Conservation (phyloP, 2,113 vertebrate genomes). For the Ceratotherium simum region DNA sequence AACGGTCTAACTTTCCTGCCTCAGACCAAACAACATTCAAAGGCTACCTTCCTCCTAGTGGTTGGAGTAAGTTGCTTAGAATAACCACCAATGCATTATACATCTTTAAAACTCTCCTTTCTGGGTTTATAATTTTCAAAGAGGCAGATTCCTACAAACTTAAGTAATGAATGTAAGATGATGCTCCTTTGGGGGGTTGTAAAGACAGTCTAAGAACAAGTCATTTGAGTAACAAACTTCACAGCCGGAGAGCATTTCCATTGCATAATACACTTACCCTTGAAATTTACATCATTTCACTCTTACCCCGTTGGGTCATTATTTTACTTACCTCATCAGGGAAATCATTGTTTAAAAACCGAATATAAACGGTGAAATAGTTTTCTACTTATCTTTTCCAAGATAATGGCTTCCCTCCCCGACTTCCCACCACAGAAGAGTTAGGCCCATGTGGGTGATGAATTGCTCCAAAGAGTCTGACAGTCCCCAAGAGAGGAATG, state of each 20-base stretch:
- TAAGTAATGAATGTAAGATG: slow-evolving; percentile 59
- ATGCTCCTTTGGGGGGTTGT: slow-evolving; percentile 61
- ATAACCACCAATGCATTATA: background rate
- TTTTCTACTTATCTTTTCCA: slow-evolving; percentile 53
- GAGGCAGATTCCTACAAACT: slow-evolving; percentile 60
- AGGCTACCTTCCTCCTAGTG: background rate
- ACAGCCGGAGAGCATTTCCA: slow-evolving; percentile 63
- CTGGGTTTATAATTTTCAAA: slow-evolving; percentile 61
- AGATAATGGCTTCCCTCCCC: slow-evolving; percentile 14
- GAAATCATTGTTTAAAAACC: slow-evolving; percentile 72
- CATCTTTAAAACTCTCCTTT: slow-evolving; percentile 47
- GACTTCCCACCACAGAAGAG: slow-evolving; percentile 18
- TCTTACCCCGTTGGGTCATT: slow-evolving; percentile 30
- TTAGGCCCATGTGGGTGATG: slow-evolving; percentile 64
- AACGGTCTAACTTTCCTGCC: background rate
- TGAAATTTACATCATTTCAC: background rate
- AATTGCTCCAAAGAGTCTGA: slow-evolving; percentile 57
- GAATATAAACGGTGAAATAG: slow-evolving; percentile 39
- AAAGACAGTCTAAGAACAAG: slow-evolving; percentile 70
- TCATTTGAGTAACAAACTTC: slow-evolving; percentile 58
- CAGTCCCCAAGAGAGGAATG: slow-evolving; percentile 56
- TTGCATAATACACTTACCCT: slow-evolving; percentile 33
- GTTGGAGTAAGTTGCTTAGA: background rate
- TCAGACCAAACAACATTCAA: slow-evolving; percentile 43
- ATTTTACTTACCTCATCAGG: slow-evolving; percentile 65